Evolutionary conservation across 2,113 vertebrate genomes (phyloP).

Genomic region (Melanotaenia duboulayi): DNA sequence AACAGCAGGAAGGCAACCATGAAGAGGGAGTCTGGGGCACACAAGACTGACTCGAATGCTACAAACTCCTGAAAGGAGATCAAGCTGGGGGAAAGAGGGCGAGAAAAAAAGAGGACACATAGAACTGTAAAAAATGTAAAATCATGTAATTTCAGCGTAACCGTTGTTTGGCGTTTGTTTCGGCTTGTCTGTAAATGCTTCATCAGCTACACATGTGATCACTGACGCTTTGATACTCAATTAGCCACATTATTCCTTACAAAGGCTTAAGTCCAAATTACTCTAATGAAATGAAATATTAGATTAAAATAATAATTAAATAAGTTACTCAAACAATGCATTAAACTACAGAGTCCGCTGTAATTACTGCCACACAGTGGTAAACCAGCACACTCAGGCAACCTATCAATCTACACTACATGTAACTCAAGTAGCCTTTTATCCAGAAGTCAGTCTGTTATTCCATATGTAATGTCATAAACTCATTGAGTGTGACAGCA

Average conservation of each 20-base stretch:
- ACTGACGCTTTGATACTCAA: conserved; percentile 29
- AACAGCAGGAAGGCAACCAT: conserved; percentile 92
- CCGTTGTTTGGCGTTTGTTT: conserved; percentile 25
- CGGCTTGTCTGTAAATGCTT: conserved; percentile 34
- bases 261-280: conserved; percentile 37
- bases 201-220: conserved; percentile 34
- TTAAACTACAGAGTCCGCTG: conserved; percentile 46
- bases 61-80: conserved; percentile 93
- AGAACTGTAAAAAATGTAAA: conserved; percentile 41
- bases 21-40: conserved; percentile 88
- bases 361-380: conserved; percentile 57
- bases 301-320: conserved; percentile 35
- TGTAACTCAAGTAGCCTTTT: conserved; percentile 71
- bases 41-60: conserved; percentile 90
- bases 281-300: conserved; percentile 40
- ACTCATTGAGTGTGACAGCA: conserved; percentile 67
- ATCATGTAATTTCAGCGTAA: conserved; percentile 31
- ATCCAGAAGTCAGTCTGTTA: conserved; percentile 74
- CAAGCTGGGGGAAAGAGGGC: conserved; percentile 77
- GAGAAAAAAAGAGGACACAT: conserved; percentile 3
- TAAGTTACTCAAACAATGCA: conserved; percentile 46
- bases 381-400: conserved; percentile 63
- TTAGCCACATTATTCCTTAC: conserved; percentile 28
- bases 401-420: conserved; percentile 69
- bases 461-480: conserved; percentile 79